Evolutionary conservation across 1,140 invertebrate genomes (phyloP), one percentile per base, ranked within the genome.

Genomic region (Hylaeus volcanicus): DNA sequence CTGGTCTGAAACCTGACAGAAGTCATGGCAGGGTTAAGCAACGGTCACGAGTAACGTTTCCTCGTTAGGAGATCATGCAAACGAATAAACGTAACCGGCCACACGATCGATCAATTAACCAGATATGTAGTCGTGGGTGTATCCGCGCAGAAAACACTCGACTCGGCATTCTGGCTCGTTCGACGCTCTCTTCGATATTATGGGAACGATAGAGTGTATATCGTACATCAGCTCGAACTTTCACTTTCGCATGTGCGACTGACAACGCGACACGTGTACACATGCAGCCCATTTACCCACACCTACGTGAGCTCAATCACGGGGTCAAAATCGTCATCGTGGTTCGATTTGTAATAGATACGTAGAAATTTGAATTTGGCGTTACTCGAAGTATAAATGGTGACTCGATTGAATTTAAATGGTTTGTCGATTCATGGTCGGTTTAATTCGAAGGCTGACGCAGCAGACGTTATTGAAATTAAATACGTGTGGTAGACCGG

Each of bases 141-240:
- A 55, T 37, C 61, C 12, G 41, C 56, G 37, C 68, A 73, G 60
- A 79, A 79, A 73, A 79, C 60, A 78, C 69, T 63, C 58, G 70
- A 56, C 51, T 15, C n/a, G 5, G 51, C 43, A 39, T 83, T 83
- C 71, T 41, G 48, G 60, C 55, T 66, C 58, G 73, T 77, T 77
- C 74, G 78, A 85, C 82, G 68, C 73, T 84, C 75, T 15, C 68
- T 68, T 58, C 82, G 77, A 84, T 79, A 79, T 85, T 85, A 85
- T 70, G 73, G 73, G 84, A 85, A 83, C 73, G 68, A 79, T 64
- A 64, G 70, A 73, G 73, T 73, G 72, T 83, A 85, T 85, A 85
- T 73, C 84, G 84, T 85, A 74, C 82, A 74, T 85, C 84, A 85
- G 78, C 78, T 74, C 84, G 82, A 85, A 85, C 84, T 85, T 85